Conservation (phyloP, 1,140 invertebrate genomes). For the Trypoxylus dichotomus region DNA sequence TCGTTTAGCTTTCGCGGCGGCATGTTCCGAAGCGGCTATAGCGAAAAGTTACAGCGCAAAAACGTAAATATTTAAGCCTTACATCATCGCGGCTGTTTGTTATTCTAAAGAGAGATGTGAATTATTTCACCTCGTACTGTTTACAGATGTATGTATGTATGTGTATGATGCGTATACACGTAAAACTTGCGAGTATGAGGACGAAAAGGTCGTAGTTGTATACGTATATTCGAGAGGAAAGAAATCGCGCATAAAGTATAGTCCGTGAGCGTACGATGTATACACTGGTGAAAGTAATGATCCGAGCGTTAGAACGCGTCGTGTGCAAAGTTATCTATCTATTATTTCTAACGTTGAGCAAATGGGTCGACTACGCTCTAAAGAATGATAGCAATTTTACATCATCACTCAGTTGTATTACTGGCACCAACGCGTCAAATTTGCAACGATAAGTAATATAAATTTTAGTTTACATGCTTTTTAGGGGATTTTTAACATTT, state of each 20-base stretch:
- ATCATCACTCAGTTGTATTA: no score
- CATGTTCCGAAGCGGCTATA: background rate
- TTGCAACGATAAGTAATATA: no score
- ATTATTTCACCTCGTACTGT: background rate
- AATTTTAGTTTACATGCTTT: no score
- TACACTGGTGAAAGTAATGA: background rate
- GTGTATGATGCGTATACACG: background rate
- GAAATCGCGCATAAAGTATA: background rate
- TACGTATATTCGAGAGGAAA: no score
- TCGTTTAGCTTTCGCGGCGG: background rate
- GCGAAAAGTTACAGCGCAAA: background rate
- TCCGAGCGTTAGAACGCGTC: background rate
- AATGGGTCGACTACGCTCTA: no score
- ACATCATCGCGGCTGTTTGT: background rate
- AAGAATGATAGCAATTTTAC: no score
- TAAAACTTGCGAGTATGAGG: no score
- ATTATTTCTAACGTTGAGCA: no score
- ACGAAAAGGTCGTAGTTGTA: no score
- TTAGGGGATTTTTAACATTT: no score
- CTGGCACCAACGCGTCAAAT: no score
- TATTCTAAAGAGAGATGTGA: background rate
- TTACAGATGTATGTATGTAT: background rate
- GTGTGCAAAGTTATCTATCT: no score
- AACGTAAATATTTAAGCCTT: slow-evolving; percentile 15
- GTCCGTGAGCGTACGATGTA: background rate